Evolutionary conservation across 2,113 vertebrate genomes (phyloP).

Genomic region (Scartelaos histophorus): DNA sequence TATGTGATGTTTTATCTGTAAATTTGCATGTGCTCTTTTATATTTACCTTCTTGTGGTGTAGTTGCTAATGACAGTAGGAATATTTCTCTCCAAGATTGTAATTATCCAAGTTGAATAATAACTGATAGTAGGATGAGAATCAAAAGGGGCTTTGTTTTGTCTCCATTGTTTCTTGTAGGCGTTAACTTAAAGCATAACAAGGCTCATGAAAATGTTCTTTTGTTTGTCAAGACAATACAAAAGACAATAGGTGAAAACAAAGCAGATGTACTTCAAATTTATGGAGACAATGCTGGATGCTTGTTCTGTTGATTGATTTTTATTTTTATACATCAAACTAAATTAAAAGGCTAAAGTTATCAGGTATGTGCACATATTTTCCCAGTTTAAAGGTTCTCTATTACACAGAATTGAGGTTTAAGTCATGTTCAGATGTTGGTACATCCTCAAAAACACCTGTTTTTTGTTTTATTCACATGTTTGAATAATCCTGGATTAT

Average conservation of each 20-base stretch:
- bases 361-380: neutral
- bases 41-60: neutral
- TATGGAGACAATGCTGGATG: constrained; percentile 16
- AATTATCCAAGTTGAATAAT: neutral
- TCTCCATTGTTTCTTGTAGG: constrained; percentile 14
- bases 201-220: constrained; percentile 50
- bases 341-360: constrained; percentile 15
- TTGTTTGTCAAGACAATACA: constrained; percentile 43
- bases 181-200: constrained; percentile 52
- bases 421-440: no score
- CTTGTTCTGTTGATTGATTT: constrained; percentile 19
- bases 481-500: no score
- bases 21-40: neutral
- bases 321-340: constrained; percentile 26
- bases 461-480: no score
- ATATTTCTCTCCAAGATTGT: neutral
- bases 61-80: neutral
- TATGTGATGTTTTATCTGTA: neutral
- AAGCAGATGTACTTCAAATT: constrained; percentile 13
- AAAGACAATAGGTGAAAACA: constrained; percentile 40
- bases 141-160: constrained; percentile 26
- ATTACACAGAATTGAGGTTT: no score
- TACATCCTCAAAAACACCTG: no score
- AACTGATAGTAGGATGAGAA: neutral
- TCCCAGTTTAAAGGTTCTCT: no score